Evolutionary conservation across 1,140 invertebrate genomes (phyloP).

Genomic region (Globodera rostochiensis): DNA sequence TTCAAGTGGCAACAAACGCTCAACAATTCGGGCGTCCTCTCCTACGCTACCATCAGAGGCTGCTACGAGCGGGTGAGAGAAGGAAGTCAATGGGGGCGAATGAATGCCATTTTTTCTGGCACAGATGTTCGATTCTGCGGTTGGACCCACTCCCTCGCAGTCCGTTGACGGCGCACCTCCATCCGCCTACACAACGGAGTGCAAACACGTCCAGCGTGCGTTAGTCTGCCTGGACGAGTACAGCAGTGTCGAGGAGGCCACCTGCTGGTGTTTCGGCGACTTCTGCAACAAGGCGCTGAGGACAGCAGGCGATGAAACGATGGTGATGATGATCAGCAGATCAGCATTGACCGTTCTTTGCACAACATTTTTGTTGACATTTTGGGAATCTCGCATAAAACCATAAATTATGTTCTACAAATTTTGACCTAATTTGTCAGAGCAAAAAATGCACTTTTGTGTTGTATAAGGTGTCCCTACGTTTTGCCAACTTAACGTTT

Average conservation of each 20-base stretch:
- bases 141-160: conserved; percentile 4
- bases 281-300: conserved; percentile 20
- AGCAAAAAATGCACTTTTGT: too few species aligned
- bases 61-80: conserved; percentile 32
- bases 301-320: background rate
- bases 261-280: conserved; percentile 33
- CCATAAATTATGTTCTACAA: background rate
- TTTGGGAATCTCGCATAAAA: conserved; percentile 7
- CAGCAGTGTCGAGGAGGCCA: conserved; percentile 22
- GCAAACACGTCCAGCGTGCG: conserved; percentile 16
- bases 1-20: conserved; percentile 58
- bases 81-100: background rate
- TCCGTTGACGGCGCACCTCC: background rate
- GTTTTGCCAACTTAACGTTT: too few species aligned
- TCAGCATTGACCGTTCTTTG: background rate
- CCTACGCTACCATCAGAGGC: conserved; percentile 44
- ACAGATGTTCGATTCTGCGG: conserved; percentile 14
- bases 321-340: background rate
- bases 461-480: too few species aligned
- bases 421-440: too few species aligned
- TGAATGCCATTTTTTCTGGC: background rate
- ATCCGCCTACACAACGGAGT: conserved; percentile 14
- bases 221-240: conserved; percentile 30
- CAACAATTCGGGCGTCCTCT: conserved; percentile 49
- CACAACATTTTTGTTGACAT: background rate